A percentile compares a stretch with the other conserved stretches of the same genome.
phyloP scores from a whole-genome alignment of 53 echinoderm and acorn worm species.

The Holothuria scabra region DNA sequence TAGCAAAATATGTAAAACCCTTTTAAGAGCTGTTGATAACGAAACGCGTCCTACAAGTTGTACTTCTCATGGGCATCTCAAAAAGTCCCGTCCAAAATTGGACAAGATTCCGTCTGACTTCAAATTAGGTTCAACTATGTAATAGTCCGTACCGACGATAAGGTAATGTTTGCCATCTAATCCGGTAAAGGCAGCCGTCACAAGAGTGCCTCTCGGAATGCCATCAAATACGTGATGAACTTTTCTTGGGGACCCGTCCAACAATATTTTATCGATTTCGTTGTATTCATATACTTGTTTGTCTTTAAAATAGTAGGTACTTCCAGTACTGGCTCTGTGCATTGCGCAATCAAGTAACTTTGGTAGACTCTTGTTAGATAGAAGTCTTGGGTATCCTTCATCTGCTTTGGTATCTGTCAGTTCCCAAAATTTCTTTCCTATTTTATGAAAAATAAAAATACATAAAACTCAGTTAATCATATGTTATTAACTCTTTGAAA shows the following conservation, averaged over 20 bases:
- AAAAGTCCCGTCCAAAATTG: slow-evolving; percentile 39
- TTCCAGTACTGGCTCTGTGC: slow-evolving; percentile 56
- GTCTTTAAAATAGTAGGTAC: slow-evolving; percentile 61
- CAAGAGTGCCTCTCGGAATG: slow-evolving; percentile 50
- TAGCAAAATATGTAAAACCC: no score
- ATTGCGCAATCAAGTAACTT: slow-evolving; percentile 44
- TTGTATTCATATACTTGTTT: slow-evolving; percentile 50
- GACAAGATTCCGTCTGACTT: neutral
- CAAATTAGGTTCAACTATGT: slow-evolving; percentile 5
- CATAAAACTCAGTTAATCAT: no score
- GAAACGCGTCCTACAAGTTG: no score
- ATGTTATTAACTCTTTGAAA: no score
- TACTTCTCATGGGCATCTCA: slow-evolving; percentile 22
- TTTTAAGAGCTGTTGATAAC: no score
- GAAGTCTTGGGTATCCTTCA: slow-evolving; percentile 24
- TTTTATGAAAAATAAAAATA: no score
- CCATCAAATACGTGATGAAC: slow-evolving; percentile 53
- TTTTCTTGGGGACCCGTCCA: neutral
- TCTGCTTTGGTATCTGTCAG: neutral
- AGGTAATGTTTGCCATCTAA: slow-evolving; percentile 33
- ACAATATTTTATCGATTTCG: slow-evolving; percentile 41
- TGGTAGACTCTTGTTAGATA: slow-evolving; percentile 25
- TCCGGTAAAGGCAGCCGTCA: slow-evolving; percentile 54
- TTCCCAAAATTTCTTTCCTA: slow-evolving; percentile 60
- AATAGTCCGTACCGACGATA: slow-evolving; percentile 22